Conservation (phyloP, 2,888 invertebrate species). For the Caenorhabditis drosophilae region DNA sequence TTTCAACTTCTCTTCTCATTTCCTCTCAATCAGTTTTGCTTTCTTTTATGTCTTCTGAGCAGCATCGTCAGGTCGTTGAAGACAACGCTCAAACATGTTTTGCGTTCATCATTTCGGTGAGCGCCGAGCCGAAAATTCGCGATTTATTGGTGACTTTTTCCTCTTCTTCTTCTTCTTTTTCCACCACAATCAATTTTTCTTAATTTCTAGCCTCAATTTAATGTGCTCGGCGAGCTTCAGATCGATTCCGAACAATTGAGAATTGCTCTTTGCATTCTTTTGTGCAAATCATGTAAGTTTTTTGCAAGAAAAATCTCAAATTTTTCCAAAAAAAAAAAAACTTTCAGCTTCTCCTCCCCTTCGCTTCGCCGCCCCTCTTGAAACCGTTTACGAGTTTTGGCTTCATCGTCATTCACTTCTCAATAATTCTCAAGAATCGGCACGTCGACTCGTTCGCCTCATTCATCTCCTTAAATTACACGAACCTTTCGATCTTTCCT, state of each 20-base stretch:
- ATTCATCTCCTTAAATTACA: no score
- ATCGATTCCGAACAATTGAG: slow-evolving; percentile 45
- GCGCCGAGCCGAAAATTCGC: slow-evolving; percentile 11
- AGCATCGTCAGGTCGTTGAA: slow-evolving; percentile 13
- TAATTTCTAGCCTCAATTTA: slow-evolving; percentile 12
- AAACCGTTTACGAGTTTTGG: slow-evolving; percentile 45
- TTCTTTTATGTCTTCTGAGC: slow-evolving; percentile 19
- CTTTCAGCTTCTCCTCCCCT: slow-evolving; percentile 16
- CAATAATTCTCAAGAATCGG: slow-evolving; percentile 10
- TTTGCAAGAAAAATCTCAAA: not conserved
- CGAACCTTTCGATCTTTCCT: no score
- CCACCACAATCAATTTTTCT: no score
- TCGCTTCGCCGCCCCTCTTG: slow-evolving; percentile 31
- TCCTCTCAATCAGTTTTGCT: slow-evolving; percentile 24
- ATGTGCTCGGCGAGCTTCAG: slow-evolving; percentile 6
- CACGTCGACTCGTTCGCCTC: slow-evolving; percentile 1
- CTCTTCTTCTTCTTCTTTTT: no score
- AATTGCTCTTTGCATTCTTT: slow-evolving; percentile 45
- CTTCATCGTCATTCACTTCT: slow-evolving; percentile 34
- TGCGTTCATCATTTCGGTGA: slow-evolving; percentile 19
- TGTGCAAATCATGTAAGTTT: slow-evolving; percentile 39
- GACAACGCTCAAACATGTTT: slow-evolving; percentile 17
- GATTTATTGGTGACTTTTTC: slow-evolving; percentile 18
- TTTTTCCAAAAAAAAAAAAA: not conserved
- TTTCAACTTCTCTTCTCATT: slow-evolving; percentile 17